Conservation (phyloP, 1,140 invertebrate genomes). For the Ceratosolen solmsi region DNA sequence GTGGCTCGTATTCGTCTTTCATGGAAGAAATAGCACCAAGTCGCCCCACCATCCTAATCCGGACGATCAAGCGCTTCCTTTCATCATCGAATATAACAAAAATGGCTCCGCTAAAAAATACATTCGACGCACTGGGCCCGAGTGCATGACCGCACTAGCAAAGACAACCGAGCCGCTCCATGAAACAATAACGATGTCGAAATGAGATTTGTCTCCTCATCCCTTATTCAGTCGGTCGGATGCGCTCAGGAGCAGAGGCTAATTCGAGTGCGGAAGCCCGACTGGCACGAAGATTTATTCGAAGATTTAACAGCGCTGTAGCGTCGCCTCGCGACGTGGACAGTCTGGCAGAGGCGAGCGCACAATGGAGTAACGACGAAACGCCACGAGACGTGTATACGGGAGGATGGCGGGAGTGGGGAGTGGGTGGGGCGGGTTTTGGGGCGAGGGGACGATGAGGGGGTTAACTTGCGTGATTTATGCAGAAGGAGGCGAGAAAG, state of each 20-base stretch:
- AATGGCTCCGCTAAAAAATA: too few species aligned
- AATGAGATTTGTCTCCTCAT: constrained; percentile 50
- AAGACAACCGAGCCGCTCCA: neutral
- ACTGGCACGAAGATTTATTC: constrained; percentile 48
- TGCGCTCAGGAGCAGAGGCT: neutral
- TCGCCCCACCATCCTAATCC: too few species aligned
- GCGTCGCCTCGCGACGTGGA: constrained; percentile 12
- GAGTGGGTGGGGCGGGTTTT: neutral
- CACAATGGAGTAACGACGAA: constrained; percentile 23
- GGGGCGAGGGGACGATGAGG: neutral
- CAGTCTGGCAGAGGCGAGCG: constrained; percentile 9
- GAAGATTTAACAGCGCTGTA: constrained; percentile 45
- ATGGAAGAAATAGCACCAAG: too few species aligned
- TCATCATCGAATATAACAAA: too few species aligned
- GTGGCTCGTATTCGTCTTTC: too few species aligned
- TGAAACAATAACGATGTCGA: constrained; percentile 50
- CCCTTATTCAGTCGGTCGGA: constrained; percentile 39
- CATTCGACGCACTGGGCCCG: too few species aligned
- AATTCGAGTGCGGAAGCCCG: constrained; percentile 38
- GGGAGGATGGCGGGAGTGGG: too few species aligned
- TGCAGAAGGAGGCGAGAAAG: constrained; percentile 1
- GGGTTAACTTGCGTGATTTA: constrained; percentile 44
- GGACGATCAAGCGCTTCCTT: too few species aligned
- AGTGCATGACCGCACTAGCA: too few species aligned
- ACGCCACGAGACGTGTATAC: neutral